phyloP scores from a whole-genome alignment of 2,797 vertebrate species.

The Brotula barbata region DNA sequence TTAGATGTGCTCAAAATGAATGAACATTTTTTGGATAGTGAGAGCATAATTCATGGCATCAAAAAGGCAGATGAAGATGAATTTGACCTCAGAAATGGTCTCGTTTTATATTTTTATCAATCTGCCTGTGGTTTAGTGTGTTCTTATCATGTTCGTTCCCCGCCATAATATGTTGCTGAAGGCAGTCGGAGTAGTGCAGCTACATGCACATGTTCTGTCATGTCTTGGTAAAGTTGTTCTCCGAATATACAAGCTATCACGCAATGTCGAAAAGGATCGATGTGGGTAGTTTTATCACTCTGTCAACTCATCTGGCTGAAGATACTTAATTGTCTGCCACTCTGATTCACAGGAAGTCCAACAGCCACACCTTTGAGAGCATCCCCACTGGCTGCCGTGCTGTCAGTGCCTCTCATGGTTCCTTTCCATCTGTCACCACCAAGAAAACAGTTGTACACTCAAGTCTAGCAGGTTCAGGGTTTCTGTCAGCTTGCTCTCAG shows the following conservation, averaged over 20 bases:
- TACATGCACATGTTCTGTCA: constrained; percentile 20
- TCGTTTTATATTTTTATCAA: constrained; percentile 1
- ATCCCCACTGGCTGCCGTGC: no score
- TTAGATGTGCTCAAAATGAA: no score
- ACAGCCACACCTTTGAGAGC: no score
- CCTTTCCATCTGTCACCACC: not conserved
- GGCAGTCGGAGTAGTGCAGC: no score
- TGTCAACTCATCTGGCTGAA: not conserved
- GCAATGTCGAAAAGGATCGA: no score
- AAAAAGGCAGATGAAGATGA: not conserved
- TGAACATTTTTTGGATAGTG: no score
- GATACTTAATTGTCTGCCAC: not conserved
- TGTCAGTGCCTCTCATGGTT: no score
- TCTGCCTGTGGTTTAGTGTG: constrained; percentile 10
- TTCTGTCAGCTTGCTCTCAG: not conserved
- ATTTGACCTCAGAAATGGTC: not conserved
- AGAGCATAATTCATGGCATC: no score
- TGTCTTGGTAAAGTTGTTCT: not conserved
- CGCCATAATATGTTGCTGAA: no score
- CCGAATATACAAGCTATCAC: no score
- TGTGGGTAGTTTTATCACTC: not conserved
- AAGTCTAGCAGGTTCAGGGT: not conserved
- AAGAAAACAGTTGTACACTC: not conserved
- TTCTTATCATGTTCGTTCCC: not conserved
- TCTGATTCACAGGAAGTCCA: not conserved